These are phyloP conservation scores for Zaprionus nigranus DNA, from an alignment of 1,140 invertebrate genomes.

Conservation along the genomic window DNA sequence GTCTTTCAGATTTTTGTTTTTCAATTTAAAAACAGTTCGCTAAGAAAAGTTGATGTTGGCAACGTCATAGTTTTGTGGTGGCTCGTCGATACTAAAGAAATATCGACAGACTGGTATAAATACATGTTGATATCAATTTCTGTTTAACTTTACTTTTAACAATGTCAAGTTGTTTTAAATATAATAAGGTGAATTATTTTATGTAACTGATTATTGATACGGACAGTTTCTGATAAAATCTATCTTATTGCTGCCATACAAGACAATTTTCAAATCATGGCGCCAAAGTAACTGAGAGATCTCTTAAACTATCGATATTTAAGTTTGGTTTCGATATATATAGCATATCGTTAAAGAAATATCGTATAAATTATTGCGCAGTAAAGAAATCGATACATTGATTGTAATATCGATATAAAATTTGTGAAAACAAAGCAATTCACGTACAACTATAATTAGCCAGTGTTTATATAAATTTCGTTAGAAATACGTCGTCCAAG, in stretches of 20 bases:
- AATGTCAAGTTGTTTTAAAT: background rate
- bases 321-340: background rate
- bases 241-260: no score
- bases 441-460: constrained; percentile 30
- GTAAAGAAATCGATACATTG: background rate
- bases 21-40: background rate
- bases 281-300: no score
- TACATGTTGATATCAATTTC: background rate
- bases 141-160: background rate
- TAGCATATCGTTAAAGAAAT: background rate
- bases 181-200: no score
- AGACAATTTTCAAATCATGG: no score
- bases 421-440: constrained; percentile 45
- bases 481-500: constrained; percentile 39
- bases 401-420: constrained; percentile 22
- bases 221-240: no score
- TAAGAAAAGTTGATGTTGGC: background rate
- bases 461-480: constrained; percentile 68
- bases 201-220: no score
- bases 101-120: background rate
- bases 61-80: background rate
- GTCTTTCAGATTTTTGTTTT: background rate
- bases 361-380: background rate
- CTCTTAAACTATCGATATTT: background rate
- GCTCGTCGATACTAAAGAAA: background rate